Base-by-base conservation (phyloP, 2,888 invertebrate species). In the Hemistola chrysoprasaria region DNA sequence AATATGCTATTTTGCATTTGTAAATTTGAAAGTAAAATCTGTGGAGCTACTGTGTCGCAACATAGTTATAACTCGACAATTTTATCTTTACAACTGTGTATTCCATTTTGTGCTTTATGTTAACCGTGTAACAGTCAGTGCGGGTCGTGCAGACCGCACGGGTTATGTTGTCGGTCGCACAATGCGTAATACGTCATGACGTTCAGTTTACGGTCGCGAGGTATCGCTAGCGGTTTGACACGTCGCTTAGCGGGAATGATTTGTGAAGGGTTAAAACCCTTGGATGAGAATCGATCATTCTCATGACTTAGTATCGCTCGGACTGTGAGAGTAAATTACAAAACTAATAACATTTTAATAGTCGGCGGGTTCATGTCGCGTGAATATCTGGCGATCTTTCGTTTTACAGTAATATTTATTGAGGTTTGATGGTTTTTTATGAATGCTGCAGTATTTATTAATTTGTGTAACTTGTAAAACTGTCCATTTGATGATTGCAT, bases 1-100 rank as follows among this genome's bases (percentile, higher is more conserved):
- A 86, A 87, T 86, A 75, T 76, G 77, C 83, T 76, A 80, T 87
- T 85, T 77, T 71, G 70, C 74, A 73, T 78, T 72, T 79, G 77
- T 70, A 69, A 76, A 80, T 82, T 82, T 74, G 72, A 79, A 80
- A 80, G 79, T 80, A 78, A 79, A 81, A 78, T 79, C 69, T 65
- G 63, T 61, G 68, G 64, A 59, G 84, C 85, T 85, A 84, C 85
- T 71, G 83, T 78, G 70, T 69, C 71, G 81, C 86, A 80, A 86
- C 84, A 75, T 75, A 80, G 82, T 85, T 71, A 57, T 40, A 43
- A 6, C 37, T 22, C 42, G 22, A 35, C 29, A 36, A 25, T 29
- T 31, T 33, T 39, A 22, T 24, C 9, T 26, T 11, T 26, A 36
- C 28, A 6, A 9, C 21, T 28, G 7, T 3, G 11, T 30, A 22